Percentiles rank a stretch among this genome's conserved stretches.
These are phyloP conservation scores for Eupithecia insigniata DNA, from an alignment of 2,888 invertebrate species.

Conservation along the genomic window DNA sequence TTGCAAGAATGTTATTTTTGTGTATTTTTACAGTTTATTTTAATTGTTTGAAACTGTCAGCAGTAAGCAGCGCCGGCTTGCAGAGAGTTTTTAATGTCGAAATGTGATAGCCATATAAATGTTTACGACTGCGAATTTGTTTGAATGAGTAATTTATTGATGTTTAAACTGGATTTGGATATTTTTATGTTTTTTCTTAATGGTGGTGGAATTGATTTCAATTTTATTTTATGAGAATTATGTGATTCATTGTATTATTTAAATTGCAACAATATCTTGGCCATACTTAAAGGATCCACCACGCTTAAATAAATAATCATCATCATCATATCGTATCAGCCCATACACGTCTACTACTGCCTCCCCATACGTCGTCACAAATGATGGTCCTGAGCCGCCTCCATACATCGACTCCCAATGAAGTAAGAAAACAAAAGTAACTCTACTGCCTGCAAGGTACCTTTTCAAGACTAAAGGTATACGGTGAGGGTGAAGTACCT, in stretches of 20 bases:
- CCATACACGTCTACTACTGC: too few relatives aligned
- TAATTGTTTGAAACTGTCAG: slow-evolving; percentile 25
- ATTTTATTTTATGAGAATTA: slow-evolving; percentile 6
- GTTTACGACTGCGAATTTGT: slow-evolving; percentile 37
- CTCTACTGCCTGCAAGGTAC: not conserved
- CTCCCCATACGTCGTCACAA: too few relatives aligned
- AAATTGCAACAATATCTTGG: not conserved
- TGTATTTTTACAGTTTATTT: slow-evolving; percentile 4
- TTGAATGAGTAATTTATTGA: slow-evolving; percentile 31
- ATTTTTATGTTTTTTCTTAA: slow-evolving; percentile 11
- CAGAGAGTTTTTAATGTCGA: slow-evolving; percentile 45
- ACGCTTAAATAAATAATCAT: too few relatives aligned
- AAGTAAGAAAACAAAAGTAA: too few relatives aligned
- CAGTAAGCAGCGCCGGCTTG: slow-evolving; percentile 25
- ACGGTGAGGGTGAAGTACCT: too few relatives aligned
- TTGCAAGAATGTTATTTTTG: not conserved
- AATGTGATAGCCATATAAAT: slow-evolving; percentile 34
- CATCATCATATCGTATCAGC: too few relatives aligned
- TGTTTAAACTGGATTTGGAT: slow-evolving; percentile 26
- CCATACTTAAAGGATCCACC: not conserved
- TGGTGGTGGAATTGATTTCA: slow-evolving; percentile 16
- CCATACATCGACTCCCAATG: too few relatives aligned
- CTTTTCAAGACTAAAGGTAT: not conserved
- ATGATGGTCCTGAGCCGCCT: too few relatives aligned
- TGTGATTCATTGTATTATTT: not conserved